phyloP scores from a whole-genome alignment of 2,113 vertebrate genomes.

The Perca flavescens region DNA sequence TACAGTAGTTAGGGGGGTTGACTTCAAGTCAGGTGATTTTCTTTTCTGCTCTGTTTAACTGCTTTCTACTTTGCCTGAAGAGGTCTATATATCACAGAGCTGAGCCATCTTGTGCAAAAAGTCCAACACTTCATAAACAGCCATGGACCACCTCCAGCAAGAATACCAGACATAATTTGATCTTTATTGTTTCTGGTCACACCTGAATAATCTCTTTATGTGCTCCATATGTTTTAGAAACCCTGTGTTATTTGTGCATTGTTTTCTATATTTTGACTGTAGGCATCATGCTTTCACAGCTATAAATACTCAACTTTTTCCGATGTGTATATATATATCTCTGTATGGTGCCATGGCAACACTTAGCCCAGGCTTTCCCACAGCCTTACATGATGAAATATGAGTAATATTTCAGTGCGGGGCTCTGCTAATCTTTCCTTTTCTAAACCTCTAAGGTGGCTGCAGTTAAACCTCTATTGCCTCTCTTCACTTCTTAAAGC shows the following conservation, averaged over 20 bases:
- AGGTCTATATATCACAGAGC: conserved; percentile 34
- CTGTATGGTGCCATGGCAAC: conserved; percentile 7
- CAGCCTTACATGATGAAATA: conserved; percentile 50
- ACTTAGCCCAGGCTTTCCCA: conserved; percentile 18
- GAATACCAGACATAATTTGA: neutral
- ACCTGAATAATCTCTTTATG: conserved; percentile 13
- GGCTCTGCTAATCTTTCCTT: conserved; percentile 45
- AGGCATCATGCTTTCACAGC: conserved; percentile 24
- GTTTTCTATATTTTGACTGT: neutral
- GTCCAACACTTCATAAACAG: conserved; percentile 20
- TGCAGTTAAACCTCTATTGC: conserved; percentile 58
- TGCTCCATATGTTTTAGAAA: conserved; percentile 11
- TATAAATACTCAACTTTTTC: conserved; percentile 24
- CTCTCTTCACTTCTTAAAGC: conserved; percentile 47
- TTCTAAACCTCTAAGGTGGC: conserved; percentile 46
- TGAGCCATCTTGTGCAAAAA: conserved; percentile 47
- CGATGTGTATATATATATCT: conserved; percentile 24
- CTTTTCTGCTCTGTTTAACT: conserved; percentile 13
- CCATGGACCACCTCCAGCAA: conserved; percentile 10
- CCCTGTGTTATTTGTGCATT: conserved; percentile 5
- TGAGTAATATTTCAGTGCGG: conserved; percentile 21
- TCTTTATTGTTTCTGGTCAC: conserved; percentile 9
- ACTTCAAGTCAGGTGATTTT: no score
- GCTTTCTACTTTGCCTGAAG: conserved; percentile 26
- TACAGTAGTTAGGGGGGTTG: no score